Percentiles rank a stretch among this genome's conserved stretches.
phyloP scores from a whole-genome alignment of 2,797 vertebrate genomes.

The Oreortyx pictus region DNA sequence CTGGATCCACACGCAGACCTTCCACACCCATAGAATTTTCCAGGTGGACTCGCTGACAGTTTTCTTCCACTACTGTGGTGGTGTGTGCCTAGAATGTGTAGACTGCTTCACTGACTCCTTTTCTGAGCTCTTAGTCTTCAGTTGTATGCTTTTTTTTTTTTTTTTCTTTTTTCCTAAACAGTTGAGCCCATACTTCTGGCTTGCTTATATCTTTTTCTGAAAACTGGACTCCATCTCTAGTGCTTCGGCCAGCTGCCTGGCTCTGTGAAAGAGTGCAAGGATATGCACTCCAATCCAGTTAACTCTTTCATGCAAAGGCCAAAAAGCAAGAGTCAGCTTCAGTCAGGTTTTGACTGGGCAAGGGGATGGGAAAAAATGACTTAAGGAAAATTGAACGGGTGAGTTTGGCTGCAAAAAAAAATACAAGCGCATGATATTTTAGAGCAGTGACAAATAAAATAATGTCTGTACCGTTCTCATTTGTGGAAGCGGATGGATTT shows the following conservation, averaged over 20 bases:
- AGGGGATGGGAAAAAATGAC: not conserved
- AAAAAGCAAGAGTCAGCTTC: not conserved
- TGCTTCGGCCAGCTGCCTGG: conserved; percentile 42
- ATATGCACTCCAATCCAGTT: not conserved
- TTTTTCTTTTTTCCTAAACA: conserved; percentile 11
- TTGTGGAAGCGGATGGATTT: not conserved
- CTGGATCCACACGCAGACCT: not conserved
- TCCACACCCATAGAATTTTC: conserved; percentile 23
- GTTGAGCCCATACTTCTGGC: conserved; percentile 47
- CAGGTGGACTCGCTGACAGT: conserved; percentile 22
- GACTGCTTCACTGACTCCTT: conserved; percentile 36
- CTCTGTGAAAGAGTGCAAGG: not conserved
- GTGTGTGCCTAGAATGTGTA: conserved; percentile 53
- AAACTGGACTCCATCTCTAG: conserved; percentile 24
- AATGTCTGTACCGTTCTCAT: not conserved
- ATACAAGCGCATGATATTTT: fast-evolving
- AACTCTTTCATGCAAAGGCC: conserved; percentile 21
- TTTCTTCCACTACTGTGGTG: not conserved
- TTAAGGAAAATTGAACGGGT: fast-evolving
- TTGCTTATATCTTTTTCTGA: conserved; percentile 47
- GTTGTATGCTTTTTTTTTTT: not conserved
- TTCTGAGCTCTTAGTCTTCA: conserved; percentile 5
- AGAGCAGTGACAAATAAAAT: not conserved
- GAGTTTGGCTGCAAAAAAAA: not conserved
- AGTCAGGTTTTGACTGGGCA: not conserved